These are phyloP conservation scores for Bombus difficillimus DNA, from an alignment of 1,140 invertebrate genomes.

Conservation along the genomic window DNA sequence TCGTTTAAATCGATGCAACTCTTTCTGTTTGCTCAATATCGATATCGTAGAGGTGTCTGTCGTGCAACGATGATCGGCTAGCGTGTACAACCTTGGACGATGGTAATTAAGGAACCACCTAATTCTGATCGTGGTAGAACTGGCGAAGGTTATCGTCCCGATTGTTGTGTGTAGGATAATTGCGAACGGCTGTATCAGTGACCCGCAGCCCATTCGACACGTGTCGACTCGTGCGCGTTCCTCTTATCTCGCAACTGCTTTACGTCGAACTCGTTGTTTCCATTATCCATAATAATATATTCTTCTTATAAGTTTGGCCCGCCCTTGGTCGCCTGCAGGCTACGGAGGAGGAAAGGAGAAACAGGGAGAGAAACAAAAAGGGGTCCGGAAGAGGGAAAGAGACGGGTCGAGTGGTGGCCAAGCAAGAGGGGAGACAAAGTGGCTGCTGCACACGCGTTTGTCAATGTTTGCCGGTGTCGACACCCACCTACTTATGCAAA, in stretches of 20 bases:
- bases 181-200: constrained; percentile 81
- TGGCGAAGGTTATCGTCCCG: constrained; percentile 31
- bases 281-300: constrained; percentile 82
- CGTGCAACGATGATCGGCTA: background rate
- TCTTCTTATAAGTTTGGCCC: constrained; percentile 73
- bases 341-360: background rate
- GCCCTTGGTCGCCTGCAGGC: constrained; percentile 29
- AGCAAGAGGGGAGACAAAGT: constrained; percentile 52
- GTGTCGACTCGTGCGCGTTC: constrained; percentile 76
- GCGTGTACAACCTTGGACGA: constrained; percentile 1
- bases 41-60: background rate
- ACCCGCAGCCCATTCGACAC: constrained; percentile 78
- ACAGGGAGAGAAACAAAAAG: background rate
- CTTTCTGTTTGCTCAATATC: background rate
- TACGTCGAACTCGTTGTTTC: constrained; percentile 67
- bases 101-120: constrained; percentile 33
- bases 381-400: constrained; percentile 1
- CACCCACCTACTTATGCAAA: constrained; percentile 84
- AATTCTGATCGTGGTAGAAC: constrained; percentile 30
- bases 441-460: constrained; percentile 77
- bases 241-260: constrained; percentile 75
- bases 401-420: background rate
- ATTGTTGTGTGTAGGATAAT: constrained; percentile 71
- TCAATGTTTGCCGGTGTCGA: constrained; percentile 83
- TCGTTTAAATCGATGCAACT: background rate